phyloP scores from a whole-genome alignment of 2,888 invertebrate species.

The Autographa pulchrina region DNA sequence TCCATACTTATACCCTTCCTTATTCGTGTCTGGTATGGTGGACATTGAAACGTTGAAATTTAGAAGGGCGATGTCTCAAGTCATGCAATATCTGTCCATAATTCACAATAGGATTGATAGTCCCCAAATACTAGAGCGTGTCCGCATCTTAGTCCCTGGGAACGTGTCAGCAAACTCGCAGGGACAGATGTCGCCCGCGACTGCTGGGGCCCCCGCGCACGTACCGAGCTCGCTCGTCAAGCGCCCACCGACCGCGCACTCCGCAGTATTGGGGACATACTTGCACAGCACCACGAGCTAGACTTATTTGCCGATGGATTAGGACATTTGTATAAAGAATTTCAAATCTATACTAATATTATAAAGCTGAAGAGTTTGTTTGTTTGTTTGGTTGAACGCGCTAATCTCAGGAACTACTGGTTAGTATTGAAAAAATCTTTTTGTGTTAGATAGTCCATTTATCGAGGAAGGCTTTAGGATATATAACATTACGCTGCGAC shows the following conservation, averaged over 20 bases:
- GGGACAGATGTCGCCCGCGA: slow-evolving; percentile 5
- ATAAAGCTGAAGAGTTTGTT: too few relatives aligned
- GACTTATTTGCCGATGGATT: slow-evolving; percentile 25
- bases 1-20: slow-evolving; percentile 12
- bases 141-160: slow-evolving; percentile 9
- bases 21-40: slow-evolving; percentile 13
- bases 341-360: too few relatives aligned
- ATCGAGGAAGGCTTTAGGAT: too few relatives aligned
- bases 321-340: slow-evolving; percentile 6
- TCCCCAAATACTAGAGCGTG: slow-evolving; percentile 13
- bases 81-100: slow-evolving; percentile 2
- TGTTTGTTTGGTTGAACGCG: too few relatives aligned
- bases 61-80: slow-evolving; percentile 5
- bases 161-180: background rate
- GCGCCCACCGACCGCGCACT: slow-evolving; percentile 21
- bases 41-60: slow-evolving; percentile 13
- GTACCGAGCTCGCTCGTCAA: slow-evolving; percentile 10
- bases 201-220: slow-evolving; percentile 10
- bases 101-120: slow-evolving; percentile 8
- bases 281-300: slow-evolving; percentile 20
- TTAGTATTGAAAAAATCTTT: too few relatives aligned
- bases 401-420: too few relatives aligned
- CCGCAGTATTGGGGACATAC: slow-evolving; percentile 21
- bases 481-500: too few relatives aligned
- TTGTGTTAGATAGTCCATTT: too few relatives aligned